These are phyloP conservation scores for Pheosia gnoma DNA, from an alignment of 2,888 invertebrate species.

Conservation along the genomic window DNA sequence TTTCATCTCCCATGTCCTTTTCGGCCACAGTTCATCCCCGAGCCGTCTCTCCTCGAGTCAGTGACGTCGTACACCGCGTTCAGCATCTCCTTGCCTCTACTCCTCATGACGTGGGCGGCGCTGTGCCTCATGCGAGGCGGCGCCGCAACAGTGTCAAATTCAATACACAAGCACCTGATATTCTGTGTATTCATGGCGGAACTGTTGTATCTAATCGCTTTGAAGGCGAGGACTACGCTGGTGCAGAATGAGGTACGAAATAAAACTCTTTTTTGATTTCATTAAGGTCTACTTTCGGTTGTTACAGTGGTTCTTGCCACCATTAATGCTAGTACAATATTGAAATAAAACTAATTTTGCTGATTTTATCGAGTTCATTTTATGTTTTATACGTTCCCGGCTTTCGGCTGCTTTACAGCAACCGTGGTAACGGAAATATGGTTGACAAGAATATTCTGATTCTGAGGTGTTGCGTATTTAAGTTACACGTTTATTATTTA, in stretches of 20 bases:
- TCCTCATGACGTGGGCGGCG: conserved; percentile 91
- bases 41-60: conserved; percentile 93
- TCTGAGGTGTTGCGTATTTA: too few species aligned
- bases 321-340: too few species aligned
- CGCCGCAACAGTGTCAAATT: conserved; percentile 94
- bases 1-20: not conserved
- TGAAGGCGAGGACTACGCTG: conserved; percentile 92
- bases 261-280: not conserved
- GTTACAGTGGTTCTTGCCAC: too few species aligned
- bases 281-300: too few species aligned
- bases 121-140: conserved; percentile 93
- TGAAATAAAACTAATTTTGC: too few species aligned
- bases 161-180: conserved; percentile 97
- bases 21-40: conserved; percentile 88
- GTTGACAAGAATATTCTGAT: too few species aligned
- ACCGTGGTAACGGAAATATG: too few species aligned
- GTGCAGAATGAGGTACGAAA: conserved; percentile 90
- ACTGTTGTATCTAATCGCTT: conserved; percentile 92
- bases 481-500: too few species aligned
- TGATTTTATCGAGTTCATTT: too few species aligned
- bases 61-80: conserved; percentile 96
- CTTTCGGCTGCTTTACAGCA: too few species aligned
- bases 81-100: conserved; percentile 91
- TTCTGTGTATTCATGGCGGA: conserved; percentile 94
- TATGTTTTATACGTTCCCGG: too few species aligned